A percentile compares a stretch with the other conserved stretches of the same genome.
These are phyloP conservation scores for Caligus rogercresseyi DNA, from an alignment of 1,140 invertebrate genomes.

Conservation along the genomic window DNA sequence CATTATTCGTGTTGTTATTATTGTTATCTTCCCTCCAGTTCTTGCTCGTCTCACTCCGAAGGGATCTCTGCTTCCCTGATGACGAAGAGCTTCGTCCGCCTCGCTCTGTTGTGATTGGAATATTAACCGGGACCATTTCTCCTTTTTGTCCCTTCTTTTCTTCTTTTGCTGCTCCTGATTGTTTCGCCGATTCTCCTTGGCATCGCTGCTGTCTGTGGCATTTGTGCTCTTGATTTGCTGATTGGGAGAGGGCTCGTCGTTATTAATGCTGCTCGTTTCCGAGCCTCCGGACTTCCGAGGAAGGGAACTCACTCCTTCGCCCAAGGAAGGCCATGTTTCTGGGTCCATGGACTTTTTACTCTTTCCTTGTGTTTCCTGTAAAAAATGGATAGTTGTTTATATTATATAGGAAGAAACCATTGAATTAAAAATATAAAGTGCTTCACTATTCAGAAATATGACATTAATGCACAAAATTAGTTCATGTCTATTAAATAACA, in stretches of 20 bases:
- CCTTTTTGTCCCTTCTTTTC: constrained; percentile 15
- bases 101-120: constrained; percentile 11
- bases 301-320: not conserved
- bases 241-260: no score
- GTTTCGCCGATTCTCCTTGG: not conserved
- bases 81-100: not conserved
- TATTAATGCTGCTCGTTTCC: not conserved
- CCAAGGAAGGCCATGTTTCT: not conserved
- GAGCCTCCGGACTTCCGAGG: not conserved
- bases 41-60: not conserved
- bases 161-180: not conserved
- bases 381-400: no score
- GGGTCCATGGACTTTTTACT: not conserved
- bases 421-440: no score
- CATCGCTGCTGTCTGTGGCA: no score
- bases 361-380: no score
- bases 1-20: not conserved
- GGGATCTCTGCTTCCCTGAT: no score
- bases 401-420: no score
- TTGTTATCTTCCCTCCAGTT: not conserved
- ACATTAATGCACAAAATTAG: no score
- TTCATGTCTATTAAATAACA: no score
- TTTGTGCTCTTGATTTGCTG: no score
- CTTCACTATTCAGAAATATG: no score
- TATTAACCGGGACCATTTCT: constrained; percentile 13